Evolutionary conservation across 2,113 vertebrate genomes (phyloP).

Genomic region (Toxotes jaculatrix): DNA sequence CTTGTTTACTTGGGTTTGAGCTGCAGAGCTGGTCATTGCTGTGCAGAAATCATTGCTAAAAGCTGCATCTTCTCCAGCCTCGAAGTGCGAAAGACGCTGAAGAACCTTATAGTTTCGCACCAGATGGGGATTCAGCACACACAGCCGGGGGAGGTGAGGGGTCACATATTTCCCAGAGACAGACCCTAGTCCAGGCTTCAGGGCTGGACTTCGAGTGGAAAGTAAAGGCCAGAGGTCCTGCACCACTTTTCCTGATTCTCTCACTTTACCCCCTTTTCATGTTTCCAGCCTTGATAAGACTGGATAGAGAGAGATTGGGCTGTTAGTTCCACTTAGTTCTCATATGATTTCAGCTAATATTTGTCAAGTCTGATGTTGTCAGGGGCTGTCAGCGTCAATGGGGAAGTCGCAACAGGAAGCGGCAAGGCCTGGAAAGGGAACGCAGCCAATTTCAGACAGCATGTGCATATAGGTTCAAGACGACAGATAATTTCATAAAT

Average conservation of each 20-base stretch:
- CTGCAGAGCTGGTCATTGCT: neutral
- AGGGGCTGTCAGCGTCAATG: conserved; percentile 21
- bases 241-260: conserved; percentile 39
- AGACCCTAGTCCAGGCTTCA: conserved; percentile 5
- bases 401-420: conserved; percentile 19
- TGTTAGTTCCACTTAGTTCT: conserved; percentile 53
- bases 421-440: neutral
- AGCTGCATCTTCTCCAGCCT: conserved; percentile 3
- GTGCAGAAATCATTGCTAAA: neutral
- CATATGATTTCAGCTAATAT: conserved; percentile 58
- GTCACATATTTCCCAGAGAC: conserved; percentile 73
- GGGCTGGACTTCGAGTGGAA: conserved; percentile 32
- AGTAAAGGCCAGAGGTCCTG: conserved; percentile 44
- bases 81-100: neutral
- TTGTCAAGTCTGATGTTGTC: conserved; percentile 55
- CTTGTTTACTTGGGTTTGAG: neutral
- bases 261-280: conserved; percentile 24
- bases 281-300: conserved; percentile 10
- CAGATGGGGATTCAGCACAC: conserved; percentile 47
- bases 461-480: neutral
- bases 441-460: neutral
- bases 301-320: conserved; percentile 33
- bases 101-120: neutral
- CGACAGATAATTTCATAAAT: neutral
- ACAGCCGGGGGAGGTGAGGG: conserved; percentile 50